Percentiles rank a stretch among this genome's conserved stretches.
Conservation (phyloP, 2,888 invertebrate species). For the Heliconius aoede region DNA sequence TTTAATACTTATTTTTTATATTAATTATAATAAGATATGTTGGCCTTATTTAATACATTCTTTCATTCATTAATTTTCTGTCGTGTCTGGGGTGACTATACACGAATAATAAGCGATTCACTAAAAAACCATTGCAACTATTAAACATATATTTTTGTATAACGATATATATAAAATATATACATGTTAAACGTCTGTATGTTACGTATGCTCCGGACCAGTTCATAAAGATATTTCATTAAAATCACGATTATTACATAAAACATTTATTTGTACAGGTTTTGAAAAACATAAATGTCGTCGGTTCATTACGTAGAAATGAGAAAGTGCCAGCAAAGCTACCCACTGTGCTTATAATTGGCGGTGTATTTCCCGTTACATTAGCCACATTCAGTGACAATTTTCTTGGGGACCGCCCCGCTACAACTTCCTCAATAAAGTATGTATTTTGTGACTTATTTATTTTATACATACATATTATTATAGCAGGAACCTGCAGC, state of each 20-base stretch:
- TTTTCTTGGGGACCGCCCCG: constrained; percentile 61
- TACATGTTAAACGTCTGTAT: neutral
- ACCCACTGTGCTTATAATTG: constrained; percentile 67
- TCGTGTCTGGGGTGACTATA: neutral
- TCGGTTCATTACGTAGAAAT: constrained; percentile 33
- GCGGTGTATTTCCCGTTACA: constrained; percentile 69
- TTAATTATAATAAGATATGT: neutral
- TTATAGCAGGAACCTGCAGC: constrained; percentile 54
- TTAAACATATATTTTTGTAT: neutral
- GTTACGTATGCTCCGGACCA: constrained; percentile 5
- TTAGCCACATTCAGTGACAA: constrained; percentile 68
- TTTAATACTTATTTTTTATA: neutral
- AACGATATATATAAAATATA: neutral
- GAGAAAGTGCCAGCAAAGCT: constrained; percentile 46
- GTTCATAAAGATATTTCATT: constrained; percentile 23
- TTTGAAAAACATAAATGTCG: constrained; percentile 31
- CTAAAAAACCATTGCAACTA: neutral
- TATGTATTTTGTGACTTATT: constrained; percentile 63
- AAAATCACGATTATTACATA: constrained; percentile 25
- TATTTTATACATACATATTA: no score
- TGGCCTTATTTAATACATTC: neutral
- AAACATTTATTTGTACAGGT: constrained; percentile 28
- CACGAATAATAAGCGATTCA: no score
- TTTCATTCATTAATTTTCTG: neutral
- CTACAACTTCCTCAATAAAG: constrained; percentile 66